These are phyloP conservation scores for Potamarius usumacintae DNA, from an alignment of 2,113 vertebrate genomes.

Conservation along the genomic window DNA sequence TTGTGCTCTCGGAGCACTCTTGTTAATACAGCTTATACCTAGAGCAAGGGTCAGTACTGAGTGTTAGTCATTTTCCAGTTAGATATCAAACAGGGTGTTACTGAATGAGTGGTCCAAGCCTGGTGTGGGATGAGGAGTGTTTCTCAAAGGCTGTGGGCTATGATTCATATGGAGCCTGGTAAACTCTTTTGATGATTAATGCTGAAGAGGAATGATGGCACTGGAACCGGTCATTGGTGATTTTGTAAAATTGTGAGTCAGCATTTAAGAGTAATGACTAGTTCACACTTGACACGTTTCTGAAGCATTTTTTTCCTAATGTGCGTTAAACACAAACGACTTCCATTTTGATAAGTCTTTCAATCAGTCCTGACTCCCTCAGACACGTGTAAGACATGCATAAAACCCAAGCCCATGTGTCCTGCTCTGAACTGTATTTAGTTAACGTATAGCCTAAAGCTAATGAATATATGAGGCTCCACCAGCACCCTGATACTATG, in stretches of 20 bases:
- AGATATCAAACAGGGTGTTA: background rate
- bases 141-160: background rate
- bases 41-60: no score
- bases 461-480: background rate
- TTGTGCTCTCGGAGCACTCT: no score
- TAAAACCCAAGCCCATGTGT: background rate
- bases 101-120: background rate
- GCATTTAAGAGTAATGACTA: constrained; percentile 1
- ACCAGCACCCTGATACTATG: no score
- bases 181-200: constrained; percentile 9
- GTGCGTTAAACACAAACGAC: background rate
- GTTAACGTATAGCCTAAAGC: background rate
- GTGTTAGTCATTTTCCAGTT: background rate
- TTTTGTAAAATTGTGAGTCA: constrained; percentile 15
- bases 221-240: background rate
- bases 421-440: background rate
- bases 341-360: background rate
- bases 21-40: no score
- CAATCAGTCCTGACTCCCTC: background rate
- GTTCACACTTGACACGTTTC: background rate
- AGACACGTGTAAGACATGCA: background rate
- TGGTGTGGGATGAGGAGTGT: constrained; percentile 17
- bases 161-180: constrained; percentile 24
- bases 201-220: background rate
- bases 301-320: background rate